Percentiles rank a stretch among this genome's conserved stretches.
phyloP scores from a whole-genome alignment of 2,797 vertebrate species.

The Neoniphon sammara region DNA sequence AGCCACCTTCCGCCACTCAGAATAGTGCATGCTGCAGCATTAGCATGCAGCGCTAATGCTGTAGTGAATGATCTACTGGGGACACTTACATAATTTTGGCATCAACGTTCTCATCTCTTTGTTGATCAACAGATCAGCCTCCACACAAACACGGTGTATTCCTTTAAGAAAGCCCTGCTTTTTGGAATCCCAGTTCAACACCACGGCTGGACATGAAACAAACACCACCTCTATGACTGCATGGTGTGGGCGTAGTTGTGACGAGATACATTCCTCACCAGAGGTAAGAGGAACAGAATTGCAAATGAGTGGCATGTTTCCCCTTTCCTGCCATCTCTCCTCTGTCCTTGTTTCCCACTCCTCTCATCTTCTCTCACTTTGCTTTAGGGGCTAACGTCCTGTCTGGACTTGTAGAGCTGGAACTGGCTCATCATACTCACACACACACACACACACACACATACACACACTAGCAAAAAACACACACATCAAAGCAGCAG shows the following conservation, averaged over 20 bases:
- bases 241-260: too few relatives aligned
- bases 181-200: background rate
- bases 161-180: background rate
- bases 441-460: slow-evolving; percentile 32
- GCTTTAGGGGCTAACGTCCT: slow-evolving; percentile 42
- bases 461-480: slow-evolving; percentile 15
- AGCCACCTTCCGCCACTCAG: too few relatives aligned
- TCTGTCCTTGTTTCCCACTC: slow-evolving; percentile 28
- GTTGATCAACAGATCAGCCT: too few relatives aligned
- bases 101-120: too few relatives aligned
- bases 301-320: slow-evolving; percentile 14
- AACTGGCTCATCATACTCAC: slow-evolving; percentile 22
- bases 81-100: too few relatives aligned
- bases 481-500: slow-evolving; percentile 58
- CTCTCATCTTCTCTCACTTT: slow-evolving; percentile 36
- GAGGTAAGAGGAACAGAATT: slow-evolving; percentile 27
- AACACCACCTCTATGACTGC: background rate
- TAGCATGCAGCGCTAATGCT: too few relatives aligned
- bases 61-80: too few relatives aligned
- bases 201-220: background rate
- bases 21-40: too few relatives aligned
- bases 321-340: slow-evolving; percentile 26
- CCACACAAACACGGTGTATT: too few relatives aligned
- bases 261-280: background rate
- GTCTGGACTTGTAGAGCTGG: slow-evolving; percentile 54